Conservation (phyloP, 2,113 vertebrate species). For the Pleuronectes platessa region DNA sequence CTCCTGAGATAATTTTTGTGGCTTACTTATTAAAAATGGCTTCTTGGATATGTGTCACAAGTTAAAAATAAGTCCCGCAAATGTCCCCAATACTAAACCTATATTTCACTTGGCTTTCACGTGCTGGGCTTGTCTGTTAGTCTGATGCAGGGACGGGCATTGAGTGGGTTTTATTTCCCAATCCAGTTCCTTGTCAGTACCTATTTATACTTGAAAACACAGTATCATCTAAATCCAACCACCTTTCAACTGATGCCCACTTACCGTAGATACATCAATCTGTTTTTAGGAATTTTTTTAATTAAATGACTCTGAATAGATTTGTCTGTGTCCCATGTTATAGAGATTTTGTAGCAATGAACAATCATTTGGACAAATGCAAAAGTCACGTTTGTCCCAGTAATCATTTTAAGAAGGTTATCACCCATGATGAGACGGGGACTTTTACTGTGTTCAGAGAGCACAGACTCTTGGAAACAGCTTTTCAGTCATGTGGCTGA, state of each 20-base stretch:
- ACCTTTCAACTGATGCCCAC: too few relatives aligned
- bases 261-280: too few relatives aligned
- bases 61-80: slow-evolving; percentile 48
- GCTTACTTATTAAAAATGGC: slow-evolving; percentile 52
- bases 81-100: slow-evolving; percentile 48
- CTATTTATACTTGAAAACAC: background rate
- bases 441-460: too few relatives aligned
- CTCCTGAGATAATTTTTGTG: slow-evolving; percentile 49
- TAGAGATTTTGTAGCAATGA: too few relatives aligned
- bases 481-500: slow-evolving; percentile 38
- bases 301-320: too few relatives aligned
- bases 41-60: slow-evolving; percentile 48
- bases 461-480: slow-evolving; percentile 19
- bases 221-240: too few relatives aligned
- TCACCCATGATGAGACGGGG: too few relatives aligned
- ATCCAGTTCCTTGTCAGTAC: background rate
- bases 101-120: background rate
- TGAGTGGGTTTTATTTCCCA: background rate
- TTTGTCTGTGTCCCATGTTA: too few relatives aligned
- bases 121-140: background rate
- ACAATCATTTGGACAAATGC: too few relatives aligned
- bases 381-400: too few relatives aligned
- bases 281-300: too few relatives aligned
- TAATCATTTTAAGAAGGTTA: too few relatives aligned
- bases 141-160: background rate